Evolutionary conservation across 1,140 invertebrate genomes (phyloP).

Genomic region (Thaumetopoea pityocampa): DNA sequence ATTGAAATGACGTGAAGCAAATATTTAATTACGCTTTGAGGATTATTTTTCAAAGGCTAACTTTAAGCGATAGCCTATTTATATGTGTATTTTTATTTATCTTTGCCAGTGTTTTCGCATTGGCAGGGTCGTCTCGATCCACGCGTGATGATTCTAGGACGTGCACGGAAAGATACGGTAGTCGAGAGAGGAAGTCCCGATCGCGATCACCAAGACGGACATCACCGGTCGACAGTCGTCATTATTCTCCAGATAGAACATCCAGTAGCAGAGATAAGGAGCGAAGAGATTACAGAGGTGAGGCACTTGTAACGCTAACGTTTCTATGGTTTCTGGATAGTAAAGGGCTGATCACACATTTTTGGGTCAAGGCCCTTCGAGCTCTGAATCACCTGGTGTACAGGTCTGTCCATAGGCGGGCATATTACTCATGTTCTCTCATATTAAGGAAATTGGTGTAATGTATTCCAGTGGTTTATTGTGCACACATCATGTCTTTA

Average conservation of each 20-base stretch:
- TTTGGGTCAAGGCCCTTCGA: too few species aligned
- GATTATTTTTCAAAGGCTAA: background rate
- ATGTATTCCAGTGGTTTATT: too few species aligned
- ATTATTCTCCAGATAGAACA: constrained; percentile 24
- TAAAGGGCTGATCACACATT: too few species aligned
- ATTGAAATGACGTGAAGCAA: constrained; percentile 44
- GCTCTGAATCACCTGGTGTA: too few species aligned
- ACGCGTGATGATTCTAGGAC: constrained; percentile 77
- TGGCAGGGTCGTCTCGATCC: constrained; percentile 76
- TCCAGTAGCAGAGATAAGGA: constrained; percentile 29
- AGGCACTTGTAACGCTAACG: too few species aligned
- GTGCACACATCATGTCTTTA: too few species aligned
- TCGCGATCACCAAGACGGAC: constrained; percentile 44
- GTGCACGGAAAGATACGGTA: constrained; percentile 43
- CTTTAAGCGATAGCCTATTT: constrained; percentile 33
- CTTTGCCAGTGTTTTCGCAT: constrained; percentile 75
- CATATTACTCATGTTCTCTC: too few species aligned
- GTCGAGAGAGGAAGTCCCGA: constrained; percentile 34
- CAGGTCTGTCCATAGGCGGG: too few species aligned
- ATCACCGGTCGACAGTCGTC: constrained; percentile 21
- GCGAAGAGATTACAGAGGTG: background rate
- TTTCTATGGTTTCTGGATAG: too few species aligned
- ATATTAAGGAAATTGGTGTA: too few species aligned
- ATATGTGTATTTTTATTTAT: constrained; percentile 68
- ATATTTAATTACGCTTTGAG: constrained; percentile 15